Evolutionary conservation across 2,888 invertebrate genomes (phyloP).

Genomic region (Hydroisotoma schaefferi): DNA sequence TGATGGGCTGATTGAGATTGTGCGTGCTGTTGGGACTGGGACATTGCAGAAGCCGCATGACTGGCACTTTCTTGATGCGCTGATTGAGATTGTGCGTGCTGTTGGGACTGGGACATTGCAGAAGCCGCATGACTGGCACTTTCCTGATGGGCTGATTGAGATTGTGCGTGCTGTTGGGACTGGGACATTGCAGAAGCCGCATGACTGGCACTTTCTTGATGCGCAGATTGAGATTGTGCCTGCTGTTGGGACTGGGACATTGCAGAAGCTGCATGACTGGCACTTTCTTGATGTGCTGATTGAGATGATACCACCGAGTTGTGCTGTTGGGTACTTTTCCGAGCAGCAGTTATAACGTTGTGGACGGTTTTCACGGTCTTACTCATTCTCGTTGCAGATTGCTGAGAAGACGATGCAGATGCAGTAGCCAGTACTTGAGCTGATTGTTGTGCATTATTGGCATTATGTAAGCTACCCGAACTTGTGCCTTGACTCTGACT

Average conservation of each 20-base stretch:
- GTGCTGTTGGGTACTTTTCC: too few species aligned
- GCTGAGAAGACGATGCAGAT: background rate
- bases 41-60: background rate
- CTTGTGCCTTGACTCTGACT: too few species aligned
- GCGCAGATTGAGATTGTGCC: background rate
- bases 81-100: background rate
- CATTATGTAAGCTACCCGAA: background rate
- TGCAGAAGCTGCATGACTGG: background rate
- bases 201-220: background rate
- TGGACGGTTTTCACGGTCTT: background rate
- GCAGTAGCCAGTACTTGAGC: background rate
- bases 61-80: background rate
- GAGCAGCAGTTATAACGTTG: too few species aligned
- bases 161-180: background rate
- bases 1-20: background rate
- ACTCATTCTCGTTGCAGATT: background rate
- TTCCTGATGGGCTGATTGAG: background rate
- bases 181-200: background rate
- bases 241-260: background rate
- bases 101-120: background rate
- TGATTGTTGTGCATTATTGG: background rate
- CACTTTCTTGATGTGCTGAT: background rate
- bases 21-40: background rate
- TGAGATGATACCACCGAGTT: too few species aligned
- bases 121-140: background rate